Evolutionary conservation across 2,888 invertebrate genomes (phyloP).

Genomic region (Charanyca ferruginea): DNA sequence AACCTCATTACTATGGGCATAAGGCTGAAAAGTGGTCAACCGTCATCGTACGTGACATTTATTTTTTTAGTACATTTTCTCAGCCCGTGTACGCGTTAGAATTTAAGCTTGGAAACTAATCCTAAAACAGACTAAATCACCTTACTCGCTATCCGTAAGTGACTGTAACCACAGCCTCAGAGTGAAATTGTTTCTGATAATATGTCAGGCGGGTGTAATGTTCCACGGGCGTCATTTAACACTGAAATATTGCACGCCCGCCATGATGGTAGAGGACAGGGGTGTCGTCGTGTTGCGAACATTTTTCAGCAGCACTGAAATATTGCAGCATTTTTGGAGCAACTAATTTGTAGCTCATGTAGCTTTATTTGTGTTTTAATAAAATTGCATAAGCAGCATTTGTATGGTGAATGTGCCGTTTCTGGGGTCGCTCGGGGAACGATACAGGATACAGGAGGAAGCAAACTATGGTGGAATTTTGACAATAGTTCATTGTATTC

Average conservation of each 20-base stretch:
- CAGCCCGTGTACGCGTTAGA: too few relatives aligned
- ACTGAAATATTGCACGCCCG: constrained; percentile 34
- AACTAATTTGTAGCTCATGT: constrained; percentile 24
- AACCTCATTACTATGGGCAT: too few relatives aligned
- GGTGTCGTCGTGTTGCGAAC: constrained; percentile 21
- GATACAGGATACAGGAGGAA: not conserved
- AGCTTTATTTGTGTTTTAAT: not conserved
- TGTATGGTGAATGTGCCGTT: not conserved
- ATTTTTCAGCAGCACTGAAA: too few relatives aligned
- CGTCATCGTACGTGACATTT: too few relatives aligned
- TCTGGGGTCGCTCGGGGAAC: not conserved
- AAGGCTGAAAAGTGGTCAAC: too few relatives aligned
- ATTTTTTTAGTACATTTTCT: too few relatives aligned
- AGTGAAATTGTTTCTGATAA: constrained; percentile 25
- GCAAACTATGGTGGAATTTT: not conserved
- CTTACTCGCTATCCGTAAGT: not conserved
- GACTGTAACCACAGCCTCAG: constrained; percentile 23
- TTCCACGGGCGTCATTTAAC: constrained; percentile 34
- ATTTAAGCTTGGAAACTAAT: not conserved
- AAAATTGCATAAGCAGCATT: not conserved
- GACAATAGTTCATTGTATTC: too few relatives aligned
- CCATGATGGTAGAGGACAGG: constrained; percentile 26
- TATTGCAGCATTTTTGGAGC: too few relatives aligned
- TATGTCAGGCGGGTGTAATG: constrained; percentile 41
- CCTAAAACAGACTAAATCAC: not conserved